phyloP scores from a whole-genome alignment of 2,113 vertebrate species.

The Propithecus coquereli region DNA sequence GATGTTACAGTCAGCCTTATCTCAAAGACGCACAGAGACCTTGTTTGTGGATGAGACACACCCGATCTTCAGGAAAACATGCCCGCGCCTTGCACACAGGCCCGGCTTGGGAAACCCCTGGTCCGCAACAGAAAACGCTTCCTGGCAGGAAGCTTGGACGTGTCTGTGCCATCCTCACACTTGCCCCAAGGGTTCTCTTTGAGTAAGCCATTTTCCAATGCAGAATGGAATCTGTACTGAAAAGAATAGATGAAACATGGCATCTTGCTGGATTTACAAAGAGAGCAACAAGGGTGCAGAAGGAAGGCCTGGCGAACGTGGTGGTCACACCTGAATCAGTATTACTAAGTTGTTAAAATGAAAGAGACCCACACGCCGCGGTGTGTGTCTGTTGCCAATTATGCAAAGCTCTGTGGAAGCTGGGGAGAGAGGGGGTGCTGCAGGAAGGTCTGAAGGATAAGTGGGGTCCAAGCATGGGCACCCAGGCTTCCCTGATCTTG shows the following conservation, averaged over 20 bases:
- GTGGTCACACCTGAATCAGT: neutral
- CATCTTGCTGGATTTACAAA: neutral
- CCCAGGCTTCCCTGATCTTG: neutral
- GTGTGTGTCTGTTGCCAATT: neutral
- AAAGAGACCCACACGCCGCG: fast-evolving
- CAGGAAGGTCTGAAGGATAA: neutral
- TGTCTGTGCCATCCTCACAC: neutral
- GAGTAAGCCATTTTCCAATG: neutral
- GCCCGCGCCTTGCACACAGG: fast-evolving
- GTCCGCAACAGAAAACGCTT: neutral
- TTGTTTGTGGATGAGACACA: neutral
- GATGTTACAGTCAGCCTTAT: fast-evolving
- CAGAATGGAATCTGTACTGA: neutral
- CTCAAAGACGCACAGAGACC: neutral
- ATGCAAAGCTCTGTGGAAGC: fast-evolving
- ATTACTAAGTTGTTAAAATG: neutral
- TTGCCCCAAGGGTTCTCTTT: neutral
- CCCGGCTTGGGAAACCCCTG: neutral
- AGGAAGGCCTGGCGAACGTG: neutral
- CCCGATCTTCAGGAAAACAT: neutral
- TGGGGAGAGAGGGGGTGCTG: fast-evolving
- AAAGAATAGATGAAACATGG: neutral
- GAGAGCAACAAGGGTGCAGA: neutral
- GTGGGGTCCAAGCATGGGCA: neutral
- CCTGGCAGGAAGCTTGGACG: neutral